Evolutionary conservation across 2,888 invertebrate species (phyloP), one percentile per base, ranked within the genome.

Genomic region (Troglohyphantes excavatus): DNA sequence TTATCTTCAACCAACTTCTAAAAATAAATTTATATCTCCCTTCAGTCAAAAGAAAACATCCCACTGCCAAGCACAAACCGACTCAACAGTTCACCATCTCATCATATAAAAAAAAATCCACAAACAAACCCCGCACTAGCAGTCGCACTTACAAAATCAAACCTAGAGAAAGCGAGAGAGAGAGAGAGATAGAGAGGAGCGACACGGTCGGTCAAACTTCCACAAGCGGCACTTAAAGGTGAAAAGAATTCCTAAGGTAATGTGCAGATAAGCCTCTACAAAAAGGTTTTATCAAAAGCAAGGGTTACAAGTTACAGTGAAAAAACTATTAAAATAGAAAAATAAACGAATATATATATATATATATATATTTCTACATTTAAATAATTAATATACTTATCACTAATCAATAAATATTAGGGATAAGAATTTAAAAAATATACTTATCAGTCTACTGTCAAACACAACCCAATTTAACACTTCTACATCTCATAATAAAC

Each of bases 161-260:
- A 53, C 17, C 21, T 33, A 59, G 27, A 19, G 63, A 78, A 39
- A 39, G 9, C 1, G 39, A 39, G 13, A 39, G 46, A 43, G 46
- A 67, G 79, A 39, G 7, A 39, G 79, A 82, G 82, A 82, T 29
- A 72, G 83, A 73, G 72, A 27, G n/a, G n/a, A n/a, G n/a, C 0
- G 72, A 46, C 73, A 83, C 73, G 83, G 83, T 83, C 65, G 73
- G 83, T 65, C 83, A 83, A 73, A 73, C 83, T 83, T 13, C 73
- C 21, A 26, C 63, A 73, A 73, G 68, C 53, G 65, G 65, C 83
- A 72, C 83, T 83, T 83, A 65, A 73, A 83, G 83, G 83, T 73
- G 73, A 73, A 83, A 83, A 83, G 83, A 83, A 73, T 83, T 63
- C 73, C 43, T 29, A 17, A 83, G 83, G 73, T 83, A 73, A 83